Percentiles rank a stretch among this genome's conserved stretches.
These are phyloP conservation scores for Euphydryas editha DNA, from an alignment of 2,888 invertebrate species.

Conservation along the genomic window DNA sequence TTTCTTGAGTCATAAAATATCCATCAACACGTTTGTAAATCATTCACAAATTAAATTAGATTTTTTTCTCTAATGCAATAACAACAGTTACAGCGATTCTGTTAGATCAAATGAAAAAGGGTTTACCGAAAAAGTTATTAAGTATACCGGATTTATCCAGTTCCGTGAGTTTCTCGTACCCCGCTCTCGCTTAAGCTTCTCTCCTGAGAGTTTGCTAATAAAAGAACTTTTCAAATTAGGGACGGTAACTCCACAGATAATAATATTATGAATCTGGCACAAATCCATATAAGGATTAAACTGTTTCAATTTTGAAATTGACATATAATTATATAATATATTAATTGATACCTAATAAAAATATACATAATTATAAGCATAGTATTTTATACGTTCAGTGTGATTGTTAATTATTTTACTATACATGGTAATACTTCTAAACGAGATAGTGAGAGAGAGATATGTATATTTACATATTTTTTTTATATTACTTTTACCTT, in stretches of 20 bases:
- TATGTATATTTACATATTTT: no score
- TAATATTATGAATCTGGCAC: constrained; percentile 29
- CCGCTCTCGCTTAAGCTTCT: constrained; percentile 42
- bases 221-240: constrained; percentile 46
- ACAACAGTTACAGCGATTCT: constrained; percentile 27
- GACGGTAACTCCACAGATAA: constrained; percentile 32
- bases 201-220: constrained; percentile 44
- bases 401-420: no score
- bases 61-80: constrained; percentile 22
- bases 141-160: constrained; percentile 45
- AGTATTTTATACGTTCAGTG: neutral
- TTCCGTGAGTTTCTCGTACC: constrained; percentile 42
- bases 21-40: neutral
- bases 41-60: constrained; percentile 4
- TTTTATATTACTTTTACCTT: no score
- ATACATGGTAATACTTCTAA: no score
- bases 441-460: no score
- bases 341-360: neutral
- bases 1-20: neutral
- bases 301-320: neutral
- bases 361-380: neutral
- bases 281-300: constrained; percentile 11
- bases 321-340: no score
- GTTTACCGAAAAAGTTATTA: constrained; percentile 41
- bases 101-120: constrained; percentile 37